phyloP scores from a whole-genome alignment of 2,888 invertebrate species.

The Lordiphosa fenestrarum region DNA sequence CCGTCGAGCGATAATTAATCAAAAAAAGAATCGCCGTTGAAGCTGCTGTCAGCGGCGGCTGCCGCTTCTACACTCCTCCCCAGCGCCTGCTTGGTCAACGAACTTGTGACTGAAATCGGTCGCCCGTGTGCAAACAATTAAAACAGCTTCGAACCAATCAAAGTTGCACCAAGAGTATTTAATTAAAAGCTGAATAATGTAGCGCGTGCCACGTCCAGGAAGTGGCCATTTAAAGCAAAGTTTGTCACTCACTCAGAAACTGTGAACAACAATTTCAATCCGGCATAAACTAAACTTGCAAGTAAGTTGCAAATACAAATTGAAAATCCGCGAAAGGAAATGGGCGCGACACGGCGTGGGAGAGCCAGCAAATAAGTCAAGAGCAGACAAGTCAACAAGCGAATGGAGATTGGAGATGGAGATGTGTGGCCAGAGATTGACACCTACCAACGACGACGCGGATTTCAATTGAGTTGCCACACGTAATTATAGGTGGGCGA shows the following conservation, averaged over 20 bases:
- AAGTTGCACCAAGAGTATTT: slow-evolving; percentile 35
- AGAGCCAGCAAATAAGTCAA: slow-evolving; percentile 42
- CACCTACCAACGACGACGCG: slow-evolving; percentile 18
- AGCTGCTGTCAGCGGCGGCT: slow-evolving; percentile 33
- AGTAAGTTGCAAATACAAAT: slow-evolving; percentile 21
- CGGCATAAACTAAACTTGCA: slow-evolving; percentile 45
- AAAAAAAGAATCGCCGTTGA: slow-evolving; percentile 39
- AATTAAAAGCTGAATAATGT: slow-evolving; percentile 62
- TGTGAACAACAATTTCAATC: slow-evolving; percentile 25
- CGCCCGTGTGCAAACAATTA: slow-evolving; percentile 52
- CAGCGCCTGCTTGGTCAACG: slow-evolving; percentile 50
- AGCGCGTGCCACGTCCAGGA: slow-evolving; percentile 53
- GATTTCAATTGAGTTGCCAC: slow-evolving; percentile 46
- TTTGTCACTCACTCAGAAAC: no score
- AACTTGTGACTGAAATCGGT: slow-evolving; percentile 46
- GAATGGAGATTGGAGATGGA: slow-evolving; percentile 1
- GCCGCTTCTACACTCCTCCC: not conserved
- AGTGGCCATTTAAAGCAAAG: slow-evolving; percentile 30
- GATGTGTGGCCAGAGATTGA: slow-evolving; percentile 20
- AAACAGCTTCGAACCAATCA: slow-evolving; percentile 22
- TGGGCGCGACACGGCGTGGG: slow-evolving; percentile 38
- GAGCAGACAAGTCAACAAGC: slow-evolving; percentile 50
- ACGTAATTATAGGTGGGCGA: slow-evolving; percentile 39
- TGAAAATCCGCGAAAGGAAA: slow-evolving; percentile 53
- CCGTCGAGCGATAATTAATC: slow-evolving; percentile 66